phyloP scores from a whole-genome alignment of 2,888 invertebrate species.

The Heliconius erato region DNA sequence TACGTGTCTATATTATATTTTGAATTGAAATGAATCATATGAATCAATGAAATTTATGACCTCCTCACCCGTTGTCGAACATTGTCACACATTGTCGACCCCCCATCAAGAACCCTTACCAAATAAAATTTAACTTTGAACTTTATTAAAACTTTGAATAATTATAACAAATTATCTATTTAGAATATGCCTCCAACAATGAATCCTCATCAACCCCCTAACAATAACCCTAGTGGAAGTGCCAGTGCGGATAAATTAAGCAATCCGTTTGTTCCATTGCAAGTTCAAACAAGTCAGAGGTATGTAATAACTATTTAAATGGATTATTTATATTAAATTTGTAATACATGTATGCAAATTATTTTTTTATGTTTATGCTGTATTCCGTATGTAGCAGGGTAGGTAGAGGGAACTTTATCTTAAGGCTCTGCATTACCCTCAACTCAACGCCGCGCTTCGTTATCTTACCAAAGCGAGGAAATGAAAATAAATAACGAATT shows the following conservation, averaged over 20 bases:
- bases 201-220: slow-evolving; percentile 30
- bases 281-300: slow-evolving; percentile 82
- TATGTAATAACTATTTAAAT: slow-evolving; percentile 52
- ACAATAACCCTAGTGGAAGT: slow-evolving; percentile 42
- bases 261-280: slow-evolving; percentile 81
- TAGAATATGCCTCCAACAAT: slow-evolving; percentile 35
- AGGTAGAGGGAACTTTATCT: no score
- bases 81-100: neutral
- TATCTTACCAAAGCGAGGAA: no score
- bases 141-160: neutral
- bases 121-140: neutral
- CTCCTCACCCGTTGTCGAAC: no score
- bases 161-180: neutral
- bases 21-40: no score
- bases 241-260: slow-evolving; percentile 62
- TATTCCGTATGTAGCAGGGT: no score
- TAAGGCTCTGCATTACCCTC: no score
- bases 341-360: no score
- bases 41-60: no score
- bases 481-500: no score
- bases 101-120: neutral
- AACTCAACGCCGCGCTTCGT: no score
- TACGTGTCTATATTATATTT: no score
- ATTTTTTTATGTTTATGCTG: no score
- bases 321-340: neutral